Base-by-base conservation (phyloP, 2,797 vertebrate genomes). In the Mycteria americana region DNA sequence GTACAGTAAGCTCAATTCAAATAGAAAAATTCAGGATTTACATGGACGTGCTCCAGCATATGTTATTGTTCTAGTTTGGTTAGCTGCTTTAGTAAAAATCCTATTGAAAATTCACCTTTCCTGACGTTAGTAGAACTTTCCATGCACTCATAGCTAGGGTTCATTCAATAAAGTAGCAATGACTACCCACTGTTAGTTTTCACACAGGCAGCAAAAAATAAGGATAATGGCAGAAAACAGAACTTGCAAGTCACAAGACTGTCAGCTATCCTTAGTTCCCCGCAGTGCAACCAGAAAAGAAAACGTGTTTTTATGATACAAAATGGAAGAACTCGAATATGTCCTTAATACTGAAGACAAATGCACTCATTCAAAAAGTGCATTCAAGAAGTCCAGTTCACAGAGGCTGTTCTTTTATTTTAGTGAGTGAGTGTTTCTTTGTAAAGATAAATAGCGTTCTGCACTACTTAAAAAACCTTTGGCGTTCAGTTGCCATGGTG, bases 1-100 rank as follows among this genome's bases (percentile, higher is more conserved):
- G 72, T 59, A 94, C 51, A 56, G 68, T 93, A 95, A 95, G 81
- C 86, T 95, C 65, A 91, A 76, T 96, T 94, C 92, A 95, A 96
- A 95, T 85, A 92, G 88, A 92, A 90, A 25, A 89, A 85, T 22
- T 90, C 85, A 85, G 72, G 83, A 92, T 94, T 94, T 96, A 89
- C 35, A 51, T 78, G 88, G 85, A 89, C 7, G 22, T 96, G 90
- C 60, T 93, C 35, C 67, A 69, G 85, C 89, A 94, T 97, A 65
- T 67, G 59, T 89, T 85, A 87, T 73, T 93, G 76, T 92, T 94
- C 69, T 77, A 63, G 81, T 87, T 92, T 68, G 46, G 59, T 81
- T 83, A 83, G 51, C 53, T 87, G 85, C 72, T 92, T 77, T 56
- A 75, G 57, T 74, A 75, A 79, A 93, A 95, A 82, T 75, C 27